Conservation (phyloP, 30 jellyfish, hydroid and myxozoan species). For the Nemopilema nomurai region DNA sequence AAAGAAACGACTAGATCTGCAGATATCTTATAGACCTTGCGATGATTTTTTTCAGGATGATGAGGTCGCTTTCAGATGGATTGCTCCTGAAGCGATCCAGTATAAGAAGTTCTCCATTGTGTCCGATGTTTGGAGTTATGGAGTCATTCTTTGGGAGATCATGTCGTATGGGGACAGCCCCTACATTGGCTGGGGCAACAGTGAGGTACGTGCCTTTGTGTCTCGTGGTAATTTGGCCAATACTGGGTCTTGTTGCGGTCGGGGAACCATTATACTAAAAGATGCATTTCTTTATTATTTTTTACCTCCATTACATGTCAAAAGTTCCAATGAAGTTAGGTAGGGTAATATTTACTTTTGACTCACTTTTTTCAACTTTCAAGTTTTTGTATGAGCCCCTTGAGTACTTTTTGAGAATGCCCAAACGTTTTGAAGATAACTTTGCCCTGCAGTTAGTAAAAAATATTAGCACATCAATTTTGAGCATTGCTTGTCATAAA, state of each 20-base stretch:
- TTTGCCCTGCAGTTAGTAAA: too few species aligned
- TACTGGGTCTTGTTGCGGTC: not conserved
- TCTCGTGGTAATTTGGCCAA: not conserved
- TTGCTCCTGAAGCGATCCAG: conserved; percentile 97
- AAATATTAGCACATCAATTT: too few species aligned
- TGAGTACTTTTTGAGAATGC: too few species aligned
- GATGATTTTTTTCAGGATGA: conserved; percentile 79
- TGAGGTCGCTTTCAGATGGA: conserved; percentile 97
- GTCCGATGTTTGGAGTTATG: conserved; percentile 99
- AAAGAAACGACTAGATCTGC: not conserved
- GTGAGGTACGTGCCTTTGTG: conserved; percentile 65
- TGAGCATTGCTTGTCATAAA: too few species aligned
- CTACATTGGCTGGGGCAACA: conserved; percentile 97
- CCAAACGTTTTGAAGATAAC: too few species aligned
- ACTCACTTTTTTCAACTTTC: too few species aligned
- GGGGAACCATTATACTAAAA: not conserved
- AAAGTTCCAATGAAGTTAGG: too few species aligned
- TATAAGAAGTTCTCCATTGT: conserved; percentile 93
- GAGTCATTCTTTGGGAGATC: conserved; percentile 92
- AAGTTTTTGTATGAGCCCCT: too few species aligned
- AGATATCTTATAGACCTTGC: not conserved
- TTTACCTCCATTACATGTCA: too few species aligned
- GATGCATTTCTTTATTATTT: not conserved
- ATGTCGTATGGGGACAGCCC: conserved; percentile 95
- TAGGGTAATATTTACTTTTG: too few species aligned